Conservation (phyloP, 2,888 invertebrate genomes). For the Schrankia costaestrigalis region DNA sequence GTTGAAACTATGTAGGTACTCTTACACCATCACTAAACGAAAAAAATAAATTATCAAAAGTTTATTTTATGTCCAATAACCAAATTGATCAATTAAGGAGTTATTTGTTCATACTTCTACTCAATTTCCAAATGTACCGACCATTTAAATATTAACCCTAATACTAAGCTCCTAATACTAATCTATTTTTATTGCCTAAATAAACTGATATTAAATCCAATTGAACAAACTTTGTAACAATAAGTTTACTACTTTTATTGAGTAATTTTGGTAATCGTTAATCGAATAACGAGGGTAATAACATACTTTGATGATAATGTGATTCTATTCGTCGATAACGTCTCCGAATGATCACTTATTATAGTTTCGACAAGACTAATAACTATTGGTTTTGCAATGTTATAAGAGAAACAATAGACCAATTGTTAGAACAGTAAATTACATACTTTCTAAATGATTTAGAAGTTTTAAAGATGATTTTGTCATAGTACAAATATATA, state of each 20-base stretch:
- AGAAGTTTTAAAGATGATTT: neutral
- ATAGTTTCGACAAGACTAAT: constrained; percentile 20
- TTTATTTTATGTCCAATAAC: too few species aligned
- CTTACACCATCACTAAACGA: too few species aligned
- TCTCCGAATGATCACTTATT: constrained; percentile 29
- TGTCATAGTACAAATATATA: too few species aligned
- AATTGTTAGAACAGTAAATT: constrained; percentile 6
- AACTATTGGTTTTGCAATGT: constrained; percentile 25
- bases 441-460: constrained; percentile 7
- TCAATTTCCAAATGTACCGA: too few species aligned
- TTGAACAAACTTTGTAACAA: constrained; percentile 49
- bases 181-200: constrained; percentile 32
- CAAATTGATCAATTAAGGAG: too few species aligned
- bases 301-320: constrained; percentile 28
- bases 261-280: constrained; percentile 64
- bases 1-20: too few species aligned
- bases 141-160: constrained; percentile 11
- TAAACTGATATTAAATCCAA: constrained; percentile 42
- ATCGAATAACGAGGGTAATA: constrained; percentile 52
- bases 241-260: constrained; percentile 47
- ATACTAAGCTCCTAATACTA: constrained; percentile 3
- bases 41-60: too few species aligned
- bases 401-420: constrained; percentile 8
- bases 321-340: constrained; percentile 27
- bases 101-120: too few species aligned